phyloP scores from a whole-genome alignment of 2,797 vertebrate genomes.

The Psittacula derbiana region DNA sequence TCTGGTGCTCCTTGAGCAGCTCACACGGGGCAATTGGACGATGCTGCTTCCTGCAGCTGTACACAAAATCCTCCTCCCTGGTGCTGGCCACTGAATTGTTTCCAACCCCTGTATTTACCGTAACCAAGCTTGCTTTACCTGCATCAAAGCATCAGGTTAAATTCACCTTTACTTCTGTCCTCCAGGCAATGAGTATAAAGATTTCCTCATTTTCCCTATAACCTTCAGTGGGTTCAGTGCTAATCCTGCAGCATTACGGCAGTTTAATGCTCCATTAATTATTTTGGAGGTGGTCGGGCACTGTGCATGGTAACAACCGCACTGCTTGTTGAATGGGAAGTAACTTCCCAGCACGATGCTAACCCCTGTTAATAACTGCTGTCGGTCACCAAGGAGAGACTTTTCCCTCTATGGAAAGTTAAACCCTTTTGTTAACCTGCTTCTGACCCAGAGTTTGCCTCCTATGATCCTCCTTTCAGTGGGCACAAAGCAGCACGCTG shows the following conservation, averaged over 20 bases:
- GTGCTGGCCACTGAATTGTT: accelerated
- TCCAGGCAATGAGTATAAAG: neutral
- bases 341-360: neutral
- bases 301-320: accelerated
- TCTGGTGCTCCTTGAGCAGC: neutral
- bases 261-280: neutral
- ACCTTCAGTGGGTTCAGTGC: neutral
- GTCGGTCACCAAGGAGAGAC: neutral
- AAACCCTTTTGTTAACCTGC: neutral
- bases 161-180: neutral
- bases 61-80: neutral
- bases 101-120: neutral
- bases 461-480: neutral
- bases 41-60: accelerated
- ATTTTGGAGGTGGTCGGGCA: neutral
- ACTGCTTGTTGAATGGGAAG: neutral
- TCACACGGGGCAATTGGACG: accelerated
- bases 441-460: neutral
- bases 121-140: accelerated
- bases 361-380: neutral
- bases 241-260: neutral
- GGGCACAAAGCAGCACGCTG: neutral
- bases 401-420: neutral
- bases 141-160: neutral
- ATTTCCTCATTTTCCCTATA: neutral